These are phyloP conservation scores for Cepphus grylle DNA, from an alignment of 2,113 vertebrate species.

Conservation along the genomic window DNA sequence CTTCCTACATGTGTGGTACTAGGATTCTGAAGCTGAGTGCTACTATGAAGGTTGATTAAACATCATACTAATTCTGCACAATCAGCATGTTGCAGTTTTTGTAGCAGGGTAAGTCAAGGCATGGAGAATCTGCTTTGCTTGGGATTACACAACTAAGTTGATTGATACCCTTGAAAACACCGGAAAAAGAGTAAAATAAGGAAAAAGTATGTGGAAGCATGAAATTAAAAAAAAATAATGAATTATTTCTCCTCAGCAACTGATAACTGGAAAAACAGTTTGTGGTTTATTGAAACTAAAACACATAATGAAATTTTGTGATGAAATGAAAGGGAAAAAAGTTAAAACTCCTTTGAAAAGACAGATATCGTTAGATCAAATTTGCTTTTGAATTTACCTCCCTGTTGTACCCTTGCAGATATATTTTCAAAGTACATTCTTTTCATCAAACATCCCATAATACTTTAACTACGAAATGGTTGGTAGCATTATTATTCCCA, in stretches of 20 bases:
- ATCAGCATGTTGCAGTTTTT: background rate
- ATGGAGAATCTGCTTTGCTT: conserved; percentile 19
- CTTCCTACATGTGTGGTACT: background rate
- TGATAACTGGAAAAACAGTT: background rate
- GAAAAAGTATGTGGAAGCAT: background rate
- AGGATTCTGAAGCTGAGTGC: background rate
- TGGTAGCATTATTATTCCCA: background rate
- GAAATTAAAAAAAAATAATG: background rate
- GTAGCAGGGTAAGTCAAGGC: background rate
- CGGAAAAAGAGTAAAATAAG: background rate
- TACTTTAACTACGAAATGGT: background rate
- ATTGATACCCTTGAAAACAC: background rate
- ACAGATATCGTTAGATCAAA: background rate
- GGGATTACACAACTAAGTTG: background rate
- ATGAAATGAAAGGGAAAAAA: background rate
- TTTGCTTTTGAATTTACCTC: background rate
- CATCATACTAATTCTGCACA: conserved; percentile 7
- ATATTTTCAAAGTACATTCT: background rate
- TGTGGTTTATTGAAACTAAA: background rate
- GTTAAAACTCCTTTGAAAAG: background rate
- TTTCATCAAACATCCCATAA: background rate
- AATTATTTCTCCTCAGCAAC: background rate
- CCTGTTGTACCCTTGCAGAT: background rate
- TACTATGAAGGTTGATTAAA: conserved; percentile 7
- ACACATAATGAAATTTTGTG: background rate